Evolutionary conservation across 2,113 vertebrate genomes (phyloP).

Genomic region (Neofelis nebulosa): DNA sequence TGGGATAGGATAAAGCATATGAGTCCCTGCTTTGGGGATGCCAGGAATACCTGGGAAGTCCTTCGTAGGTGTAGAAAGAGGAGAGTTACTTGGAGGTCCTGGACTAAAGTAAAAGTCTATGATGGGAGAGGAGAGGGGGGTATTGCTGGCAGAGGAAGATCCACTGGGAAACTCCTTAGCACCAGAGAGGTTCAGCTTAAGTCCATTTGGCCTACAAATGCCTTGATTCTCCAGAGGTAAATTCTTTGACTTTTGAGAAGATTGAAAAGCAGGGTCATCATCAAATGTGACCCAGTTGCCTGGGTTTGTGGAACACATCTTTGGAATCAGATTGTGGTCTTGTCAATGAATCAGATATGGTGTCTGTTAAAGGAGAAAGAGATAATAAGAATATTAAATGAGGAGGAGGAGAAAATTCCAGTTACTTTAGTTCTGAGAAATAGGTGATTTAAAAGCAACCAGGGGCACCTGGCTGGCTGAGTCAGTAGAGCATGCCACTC

Average conservation of each 20-base stretch:
- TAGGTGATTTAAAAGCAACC: neutral
- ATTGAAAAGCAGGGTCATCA: constrained; percentile 89
- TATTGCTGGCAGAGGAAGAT: constrained; percentile 84
- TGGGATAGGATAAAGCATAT: constrained; percentile 85
- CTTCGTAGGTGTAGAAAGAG: constrained; percentile 92
- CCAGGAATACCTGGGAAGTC: constrained; percentile 85
- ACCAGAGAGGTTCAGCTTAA: constrained; percentile 90
- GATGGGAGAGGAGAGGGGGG: constrained; percentile 90
- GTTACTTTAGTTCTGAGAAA: constrained; percentile 54
- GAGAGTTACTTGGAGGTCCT: constrained; percentile 91
- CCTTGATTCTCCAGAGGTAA: constrained; percentile 81
- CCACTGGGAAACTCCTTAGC: constrained; percentile 87
- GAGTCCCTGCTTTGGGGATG: constrained; percentile 83
- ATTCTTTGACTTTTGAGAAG: constrained; percentile 86
- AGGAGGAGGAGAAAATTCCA: neutral
- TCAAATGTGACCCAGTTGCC: constrained; percentile 98
- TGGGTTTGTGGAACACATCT: constrained; percentile 95
- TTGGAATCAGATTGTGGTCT: constrained; percentile 56
- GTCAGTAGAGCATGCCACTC: neutral
- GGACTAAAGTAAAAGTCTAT: constrained; percentile 90
- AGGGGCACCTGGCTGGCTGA: neutral
- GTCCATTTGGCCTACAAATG: constrained; percentile 91
- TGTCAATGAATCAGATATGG: neutral
- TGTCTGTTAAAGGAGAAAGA: constrained; percentile 74
- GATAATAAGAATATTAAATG: constrained; percentile 21